Percentiles rank a stretch among this genome's conserved stretches.
These are phyloP conservation scores for Conomelus anceps DNA, from an alignment of 2,888 invertebrate genomes.

Conservation along the genomic window DNA sequence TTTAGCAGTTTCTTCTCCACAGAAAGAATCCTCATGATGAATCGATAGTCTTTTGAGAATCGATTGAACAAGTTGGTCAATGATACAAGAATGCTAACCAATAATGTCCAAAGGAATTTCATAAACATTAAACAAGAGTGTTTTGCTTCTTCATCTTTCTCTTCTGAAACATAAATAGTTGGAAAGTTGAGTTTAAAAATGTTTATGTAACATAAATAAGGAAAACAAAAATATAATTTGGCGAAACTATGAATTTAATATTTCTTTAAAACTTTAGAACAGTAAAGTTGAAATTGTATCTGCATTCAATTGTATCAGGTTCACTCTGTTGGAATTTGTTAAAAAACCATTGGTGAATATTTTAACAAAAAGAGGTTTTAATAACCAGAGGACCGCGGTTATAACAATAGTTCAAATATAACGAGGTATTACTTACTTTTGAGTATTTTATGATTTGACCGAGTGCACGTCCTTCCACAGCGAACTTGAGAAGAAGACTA, in stretches of 20 bases:
- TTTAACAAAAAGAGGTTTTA: too few relatives aligned
- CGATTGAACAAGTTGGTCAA: slow-evolving; percentile 75
- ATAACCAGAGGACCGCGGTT: too few relatives aligned
- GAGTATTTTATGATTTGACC: too few relatives aligned
- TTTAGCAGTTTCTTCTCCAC: slow-evolving; percentile 84
- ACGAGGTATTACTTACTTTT: too few relatives aligned
- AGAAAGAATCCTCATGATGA: slow-evolving; percentile 81
- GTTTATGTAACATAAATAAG: not conserved
- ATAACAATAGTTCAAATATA: too few relatives aligned
- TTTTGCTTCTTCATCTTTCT: not conserved
- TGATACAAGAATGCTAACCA: slow-evolving; percentile 73
- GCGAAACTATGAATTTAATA: too few relatives aligned
- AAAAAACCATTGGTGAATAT: too few relatives aligned
- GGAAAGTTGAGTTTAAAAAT: not conserved
- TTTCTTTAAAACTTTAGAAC: too few relatives aligned
- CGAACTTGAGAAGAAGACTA: not conserved
- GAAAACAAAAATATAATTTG: not conserved
- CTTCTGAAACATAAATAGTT: slow-evolving; percentile 6
- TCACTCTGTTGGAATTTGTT: too few relatives aligned
- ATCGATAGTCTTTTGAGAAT: slow-evolving; percentile 89
- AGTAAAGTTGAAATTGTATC: too few relatives aligned
- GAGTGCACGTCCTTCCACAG: not conserved
- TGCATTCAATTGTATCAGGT: too few relatives aligned
- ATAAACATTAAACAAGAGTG: slow-evolving; percentile 39
- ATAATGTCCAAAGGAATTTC: slow-evolving; percentile 60